Evolutionary conservation across 2,888 invertebrate genomes (phyloP), one percentile per base, ranked within the genome.

Genomic region (Agrochola lota): DNA sequence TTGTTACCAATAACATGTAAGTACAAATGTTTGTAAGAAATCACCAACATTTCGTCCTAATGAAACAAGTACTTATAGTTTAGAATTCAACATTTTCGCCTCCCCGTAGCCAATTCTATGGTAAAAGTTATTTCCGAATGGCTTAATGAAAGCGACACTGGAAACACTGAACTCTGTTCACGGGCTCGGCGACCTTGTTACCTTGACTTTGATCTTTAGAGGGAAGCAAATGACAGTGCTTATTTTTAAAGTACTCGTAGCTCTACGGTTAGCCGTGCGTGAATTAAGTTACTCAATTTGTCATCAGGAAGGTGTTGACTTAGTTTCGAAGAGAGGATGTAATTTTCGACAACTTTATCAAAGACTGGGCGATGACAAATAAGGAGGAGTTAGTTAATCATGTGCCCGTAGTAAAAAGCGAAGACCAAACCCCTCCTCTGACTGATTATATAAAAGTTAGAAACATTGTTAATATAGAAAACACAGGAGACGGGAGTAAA

Each of bases 131-230:
- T 78, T 69, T 62, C 15, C 49, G 26, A 67, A 77, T 71, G 62
- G 43, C 30, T 74, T 78, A 79, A 85, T 78, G 75, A 85, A 83
- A 81, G 74, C 69, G 77, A 68, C 71, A 62, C 76, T 74, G 69
- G 62, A 78, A 77, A 71, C 80, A 66, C 59, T 81, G 74, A 78
- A 60, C 71, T 59, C 59, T n/a, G 64, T 68, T 72, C 60, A 74
- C 59, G 59, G 63, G 23, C 77, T 78, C 74, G 78, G 70, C 82
- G 87, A 87, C 87, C 87, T 87, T 86, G 87, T 90, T 90, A 87
- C 91, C 90, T 91, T 92, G 91, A 91, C 91, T 92, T 92, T 92
- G 90, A 90, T 88, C 88, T 74, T 83, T 69, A 49, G 80, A 87
- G 86, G 85, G 84, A 79, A 82, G 72, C 74, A 84, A 77, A 84